Conservation (phyloP, 2,113 vertebrate species). For the Menura novaehollandiae region DNA sequence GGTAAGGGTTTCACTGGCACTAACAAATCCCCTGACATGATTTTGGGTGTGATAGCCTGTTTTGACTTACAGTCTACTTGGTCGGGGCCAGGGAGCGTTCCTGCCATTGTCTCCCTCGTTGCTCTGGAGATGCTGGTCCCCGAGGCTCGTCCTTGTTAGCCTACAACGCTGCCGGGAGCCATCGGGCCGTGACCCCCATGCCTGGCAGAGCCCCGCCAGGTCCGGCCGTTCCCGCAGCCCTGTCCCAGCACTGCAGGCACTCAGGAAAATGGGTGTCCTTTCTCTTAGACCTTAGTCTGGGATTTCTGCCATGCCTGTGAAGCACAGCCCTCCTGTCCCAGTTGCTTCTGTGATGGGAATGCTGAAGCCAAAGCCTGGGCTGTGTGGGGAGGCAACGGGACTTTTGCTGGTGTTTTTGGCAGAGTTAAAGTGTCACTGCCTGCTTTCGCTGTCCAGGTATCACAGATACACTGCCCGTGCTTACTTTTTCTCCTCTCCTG, state of each 20-base stretch:
- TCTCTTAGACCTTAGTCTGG: neutral
- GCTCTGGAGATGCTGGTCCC: slow-evolving; percentile 3
- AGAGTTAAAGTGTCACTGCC: neutral
- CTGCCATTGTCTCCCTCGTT: neutral
- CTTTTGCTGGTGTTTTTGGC: neutral
- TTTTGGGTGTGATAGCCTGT: slow-evolving; percentile 7
- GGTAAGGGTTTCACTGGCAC: neutral
- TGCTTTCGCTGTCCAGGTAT: neutral
- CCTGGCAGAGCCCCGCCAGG: neutral
- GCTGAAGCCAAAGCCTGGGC: neutral
- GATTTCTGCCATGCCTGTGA: neutral
- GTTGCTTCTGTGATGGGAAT: neutral
- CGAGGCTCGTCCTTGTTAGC: neutral
- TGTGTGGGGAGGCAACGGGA: neutral
- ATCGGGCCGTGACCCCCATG: neutral
- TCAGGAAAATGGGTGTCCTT: neutral
- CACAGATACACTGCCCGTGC: rapidly evolving
- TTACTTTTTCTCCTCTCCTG: neutral
- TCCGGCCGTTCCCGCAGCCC: neutral
- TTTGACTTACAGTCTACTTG: slow-evolving; percentile 6
- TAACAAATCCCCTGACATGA: neutral
- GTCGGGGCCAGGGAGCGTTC: neutral
- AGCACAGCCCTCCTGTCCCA: neutral
- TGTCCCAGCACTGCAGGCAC: rapidly evolving
- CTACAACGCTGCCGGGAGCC: rapidly evolving